Evolutionary conservation across 2,888 invertebrate species (phyloP).

Genomic region (Temnothorax ravouxi): DNA sequence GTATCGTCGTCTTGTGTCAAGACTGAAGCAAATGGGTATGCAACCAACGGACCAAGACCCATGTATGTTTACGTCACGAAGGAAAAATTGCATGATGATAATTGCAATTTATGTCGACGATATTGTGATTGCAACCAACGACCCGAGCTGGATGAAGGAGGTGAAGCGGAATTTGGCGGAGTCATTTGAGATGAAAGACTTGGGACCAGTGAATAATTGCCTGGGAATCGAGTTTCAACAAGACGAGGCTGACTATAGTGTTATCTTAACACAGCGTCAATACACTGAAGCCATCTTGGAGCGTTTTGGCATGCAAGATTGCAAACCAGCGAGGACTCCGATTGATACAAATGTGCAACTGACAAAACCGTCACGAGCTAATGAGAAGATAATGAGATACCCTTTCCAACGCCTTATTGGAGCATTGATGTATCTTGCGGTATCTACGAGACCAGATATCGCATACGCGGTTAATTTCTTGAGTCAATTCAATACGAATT

Average conservation of each 20-base stretch:
- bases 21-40: too few species aligned
- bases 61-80: too few species aligned
- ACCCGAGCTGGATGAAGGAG: background rate
- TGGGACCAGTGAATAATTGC: background rate
- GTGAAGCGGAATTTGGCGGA: background rate
- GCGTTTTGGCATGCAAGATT: background rate
- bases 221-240: background rate
- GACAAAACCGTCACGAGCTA: background rate
- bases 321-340: background rate
- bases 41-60: too few species aligned
- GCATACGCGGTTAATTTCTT: too few species aligned
- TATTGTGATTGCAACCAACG: background rate
- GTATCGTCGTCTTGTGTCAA: too few species aligned
- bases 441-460: too few species aligned
- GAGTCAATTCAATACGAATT: slow-evolving; percentile 18
- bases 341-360: background rate
- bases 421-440: too few species aligned
- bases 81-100: too few species aligned
- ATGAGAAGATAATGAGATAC: too few species aligned
- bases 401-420: too few species aligned
- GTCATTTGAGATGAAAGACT: background rate
- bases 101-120: background rate
- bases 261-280: background rate
- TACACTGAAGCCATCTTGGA: background rate
- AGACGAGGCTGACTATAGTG: background rate